Conservation (phyloP, 2,797 vertebrate genomes). For the Ceyx erithaca region DNA sequence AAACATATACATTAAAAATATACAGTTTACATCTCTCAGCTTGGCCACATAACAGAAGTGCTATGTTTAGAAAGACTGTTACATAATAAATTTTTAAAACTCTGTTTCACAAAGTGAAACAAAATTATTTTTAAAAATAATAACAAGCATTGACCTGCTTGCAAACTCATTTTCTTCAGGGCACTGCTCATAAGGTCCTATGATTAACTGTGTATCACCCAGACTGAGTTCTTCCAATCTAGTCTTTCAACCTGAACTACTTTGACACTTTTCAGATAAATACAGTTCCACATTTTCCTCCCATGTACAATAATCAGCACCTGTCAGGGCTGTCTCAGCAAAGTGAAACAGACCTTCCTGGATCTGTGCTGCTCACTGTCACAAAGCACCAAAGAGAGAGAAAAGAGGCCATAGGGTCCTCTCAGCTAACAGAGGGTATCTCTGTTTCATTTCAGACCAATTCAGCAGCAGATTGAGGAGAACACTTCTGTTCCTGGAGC, state of each 20-base stretch:
- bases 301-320: neutral
- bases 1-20: neutral
- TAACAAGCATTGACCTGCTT: neutral
- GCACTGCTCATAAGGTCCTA: neutral
- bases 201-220: neutral
- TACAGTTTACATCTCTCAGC: neutral
- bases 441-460: neutral
- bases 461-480: neutral
- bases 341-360: neutral
- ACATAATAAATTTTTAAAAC: neutral
- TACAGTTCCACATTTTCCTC: neutral
- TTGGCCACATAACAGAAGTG: neutral
- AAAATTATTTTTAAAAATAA: neutral
- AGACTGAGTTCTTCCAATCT: neutral
- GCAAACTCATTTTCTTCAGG: constrained; percentile 14
- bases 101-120: neutral
- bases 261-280: constrained; percentile 12
- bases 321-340: neutral
- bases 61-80: neutral
- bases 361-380: neutral
- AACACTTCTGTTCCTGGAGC: neutral
- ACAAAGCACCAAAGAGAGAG: neutral
- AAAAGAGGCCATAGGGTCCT: neutral
- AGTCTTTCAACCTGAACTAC: neutral
- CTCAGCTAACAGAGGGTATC: neutral